Conservation (phyloP, 2,888 invertebrate genomes). For the Pyrgus malvae region DNA sequence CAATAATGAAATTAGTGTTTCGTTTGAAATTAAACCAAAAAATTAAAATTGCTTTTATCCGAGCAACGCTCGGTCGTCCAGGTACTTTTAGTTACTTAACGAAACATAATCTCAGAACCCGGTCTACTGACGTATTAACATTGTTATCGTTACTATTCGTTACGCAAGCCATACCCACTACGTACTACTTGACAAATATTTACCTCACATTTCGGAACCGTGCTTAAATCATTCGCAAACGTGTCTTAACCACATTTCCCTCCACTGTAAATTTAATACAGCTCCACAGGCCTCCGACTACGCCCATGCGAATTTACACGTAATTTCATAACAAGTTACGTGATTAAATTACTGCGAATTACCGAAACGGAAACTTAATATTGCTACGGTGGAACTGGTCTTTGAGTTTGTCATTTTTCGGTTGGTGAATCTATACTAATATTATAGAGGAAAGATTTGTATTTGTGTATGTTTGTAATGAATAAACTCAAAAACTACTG, state of each 20-base stretch:
- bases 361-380: slow-evolving; percentile 15
- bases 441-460: no score
- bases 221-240: slow-evolving; percentile 45
- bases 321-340: slow-evolving; percentile 18
- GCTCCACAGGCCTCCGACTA: background rate
- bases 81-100: no score
- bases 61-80: no score
- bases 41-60: no score
- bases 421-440: background rate
- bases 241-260: slow-evolving; percentile 41
- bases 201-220: slow-evolving; percentile 39
- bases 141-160: no score
- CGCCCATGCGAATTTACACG: slow-evolving; percentile 16
- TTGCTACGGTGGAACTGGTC: slow-evolving; percentile 10
- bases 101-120: no score
- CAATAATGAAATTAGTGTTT: no score
- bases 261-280: slow-evolving; percentile 46
- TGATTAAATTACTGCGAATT: slow-evolving; percentile 22
- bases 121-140: no score
- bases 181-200: slow-evolving; percentile 43
- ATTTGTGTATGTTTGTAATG: no score
- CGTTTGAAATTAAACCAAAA: no score
- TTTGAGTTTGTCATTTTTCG: slow-evolving; percentile 3
- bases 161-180: background rate
- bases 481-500: no score